A percentile compares a stretch with the other conserved stretches of the same genome.
Evolutionary conservation across 2,113 vertebrate genomes (phyloP).

Genomic region (Lophura nycthemera): DNA sequence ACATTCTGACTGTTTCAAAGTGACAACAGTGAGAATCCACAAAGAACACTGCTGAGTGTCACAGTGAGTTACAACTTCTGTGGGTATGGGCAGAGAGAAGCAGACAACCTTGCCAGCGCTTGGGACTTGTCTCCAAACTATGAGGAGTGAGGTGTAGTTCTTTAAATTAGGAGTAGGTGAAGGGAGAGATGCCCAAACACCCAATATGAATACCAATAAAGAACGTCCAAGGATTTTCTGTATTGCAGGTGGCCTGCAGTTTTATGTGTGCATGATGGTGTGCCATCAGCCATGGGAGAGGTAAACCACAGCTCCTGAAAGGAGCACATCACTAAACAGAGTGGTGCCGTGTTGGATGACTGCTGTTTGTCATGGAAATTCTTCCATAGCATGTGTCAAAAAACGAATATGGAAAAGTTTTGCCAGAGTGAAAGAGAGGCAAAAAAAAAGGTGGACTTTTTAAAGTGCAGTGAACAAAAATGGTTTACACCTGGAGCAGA

Average conservation of each 20-base stretch:
- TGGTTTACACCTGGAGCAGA: not conserved
- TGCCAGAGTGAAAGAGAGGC: fast-evolving
- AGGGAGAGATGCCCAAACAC: not conserved
- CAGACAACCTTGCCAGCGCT: not conserved
- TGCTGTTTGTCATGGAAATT: not conserved
- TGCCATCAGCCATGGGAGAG: not conserved
- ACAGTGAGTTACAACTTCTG: not conserved
- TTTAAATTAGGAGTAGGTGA: not conserved
- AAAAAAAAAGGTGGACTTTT: not conserved
- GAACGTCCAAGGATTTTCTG: not conserved
- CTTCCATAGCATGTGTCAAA: not conserved
- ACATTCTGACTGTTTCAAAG: not conserved
- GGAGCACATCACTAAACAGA: not conserved
- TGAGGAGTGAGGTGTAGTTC: not conserved
- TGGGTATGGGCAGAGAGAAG: not conserved
- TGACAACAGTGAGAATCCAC: not conserved
- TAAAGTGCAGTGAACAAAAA: not conserved
- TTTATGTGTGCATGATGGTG: not conserved
- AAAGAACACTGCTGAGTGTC: not conserved
- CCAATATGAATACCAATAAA: not conserved
- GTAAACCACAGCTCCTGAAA: not conserved
- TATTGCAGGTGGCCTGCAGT: not conserved
- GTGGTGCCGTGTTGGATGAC: not conserved
- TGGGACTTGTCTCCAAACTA: not conserved
- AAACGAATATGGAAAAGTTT: not conserved